These are phyloP conservation scores for Aleiodes leptofemur DNA, from an alignment of 2,888 invertebrate species.

Conservation along the genomic window DNA sequence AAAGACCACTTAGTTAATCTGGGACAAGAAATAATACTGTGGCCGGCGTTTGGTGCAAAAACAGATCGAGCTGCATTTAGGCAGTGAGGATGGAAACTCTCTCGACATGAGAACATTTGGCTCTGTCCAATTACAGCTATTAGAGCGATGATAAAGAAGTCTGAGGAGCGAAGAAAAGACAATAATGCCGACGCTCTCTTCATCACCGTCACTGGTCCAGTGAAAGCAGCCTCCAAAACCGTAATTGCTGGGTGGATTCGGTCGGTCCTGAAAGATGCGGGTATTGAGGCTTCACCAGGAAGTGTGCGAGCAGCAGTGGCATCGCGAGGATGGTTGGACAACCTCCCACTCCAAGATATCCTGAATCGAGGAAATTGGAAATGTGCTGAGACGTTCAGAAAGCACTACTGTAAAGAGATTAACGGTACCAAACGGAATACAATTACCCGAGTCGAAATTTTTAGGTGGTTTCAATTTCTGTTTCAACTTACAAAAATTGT, in stretches of 20 bases:
- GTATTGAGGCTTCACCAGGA: slow-evolving; percentile 50
- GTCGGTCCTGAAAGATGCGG: slow-evolving; percentile 52
- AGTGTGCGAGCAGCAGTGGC: slow-evolving; percentile 56
- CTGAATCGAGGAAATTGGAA: slow-evolving; percentile 53
- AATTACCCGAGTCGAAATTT: too few relatives aligned
- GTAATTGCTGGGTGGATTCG: slow-evolving; percentile 53
- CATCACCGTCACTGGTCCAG: slow-evolving; percentile 46
- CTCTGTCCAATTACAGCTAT: slow-evolving; percentile 32
- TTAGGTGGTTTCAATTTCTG: too few relatives aligned
- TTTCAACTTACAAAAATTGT: too few relatives aligned
- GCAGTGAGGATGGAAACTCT: slow-evolving; percentile 53
- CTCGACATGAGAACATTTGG: slow-evolving; percentile 47
- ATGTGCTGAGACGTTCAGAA: slow-evolving; percentile 52
- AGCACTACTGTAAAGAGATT: slow-evolving; percentile 50
- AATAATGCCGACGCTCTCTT: slow-evolving; percentile 41
- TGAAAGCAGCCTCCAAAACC: slow-evolving; percentile 51
- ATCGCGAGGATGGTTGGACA: slow-evolving; percentile 52
- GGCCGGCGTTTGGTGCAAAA: slow-evolving; percentile 54
- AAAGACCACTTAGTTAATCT: slow-evolving; percentile 40
- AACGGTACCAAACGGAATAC: background rate
- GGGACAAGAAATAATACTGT: slow-evolving; percentile 53
- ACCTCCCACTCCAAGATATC: slow-evolving; percentile 50
- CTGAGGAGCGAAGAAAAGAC: slow-evolving; percentile 42
- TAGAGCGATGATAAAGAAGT: too few relatives aligned
- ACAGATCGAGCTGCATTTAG: slow-evolving; percentile 50